Conservation (phyloP, 2,113 vertebrate species). For the Meriones unguiculatus region DNA sequence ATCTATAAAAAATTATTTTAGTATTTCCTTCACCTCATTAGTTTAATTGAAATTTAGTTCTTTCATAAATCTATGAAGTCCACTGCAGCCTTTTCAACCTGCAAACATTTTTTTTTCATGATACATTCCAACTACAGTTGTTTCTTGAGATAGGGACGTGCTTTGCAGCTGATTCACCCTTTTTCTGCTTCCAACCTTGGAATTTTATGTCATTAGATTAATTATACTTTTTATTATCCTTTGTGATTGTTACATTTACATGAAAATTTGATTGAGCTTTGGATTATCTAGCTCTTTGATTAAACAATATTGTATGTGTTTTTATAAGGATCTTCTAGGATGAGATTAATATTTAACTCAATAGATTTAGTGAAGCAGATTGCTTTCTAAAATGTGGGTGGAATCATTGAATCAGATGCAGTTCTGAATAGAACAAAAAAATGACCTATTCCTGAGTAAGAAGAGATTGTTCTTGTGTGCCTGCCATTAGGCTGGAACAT, state of each 20-base stretch:
- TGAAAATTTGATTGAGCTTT: not conserved
- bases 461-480: not conserved
- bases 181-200: not conserved
- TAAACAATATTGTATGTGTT: not conserved
- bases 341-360: not conserved
- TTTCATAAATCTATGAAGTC: not conserved
- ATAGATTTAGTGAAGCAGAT: not conserved
- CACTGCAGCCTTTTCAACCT: not conserved
- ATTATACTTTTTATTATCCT: not conserved
- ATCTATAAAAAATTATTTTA: not conserved
- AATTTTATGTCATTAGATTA: not conserved
- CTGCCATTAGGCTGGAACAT: not conserved
- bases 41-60: not conserved
- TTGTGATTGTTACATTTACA: not conserved
- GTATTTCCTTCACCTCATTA: not conserved
- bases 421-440: constrained; percentile 4
- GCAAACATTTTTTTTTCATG: not conserved
- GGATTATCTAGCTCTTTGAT: not conserved
- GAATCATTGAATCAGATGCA: not conserved
- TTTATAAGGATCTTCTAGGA: not conserved
- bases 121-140: not conserved
- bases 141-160: not conserved
- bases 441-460: not conserved
- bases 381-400: not conserved
- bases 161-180: not conserved